phyloP scores from a whole-genome alignment of 1,140 invertebrate species.

The Plutomurus gul region DNA sequence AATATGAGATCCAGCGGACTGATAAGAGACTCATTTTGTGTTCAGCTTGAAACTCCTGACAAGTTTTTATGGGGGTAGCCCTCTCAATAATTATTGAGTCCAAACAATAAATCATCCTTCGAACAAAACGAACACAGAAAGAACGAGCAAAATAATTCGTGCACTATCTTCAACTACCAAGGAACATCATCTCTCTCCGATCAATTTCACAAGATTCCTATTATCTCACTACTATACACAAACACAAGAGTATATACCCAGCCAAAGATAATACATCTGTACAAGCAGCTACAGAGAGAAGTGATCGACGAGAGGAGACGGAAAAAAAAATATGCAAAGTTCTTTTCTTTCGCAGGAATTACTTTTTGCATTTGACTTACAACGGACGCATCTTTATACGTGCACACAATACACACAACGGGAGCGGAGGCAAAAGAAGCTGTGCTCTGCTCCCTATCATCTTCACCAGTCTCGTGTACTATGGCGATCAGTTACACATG shows the following conservation, averaged over 20 bases:
- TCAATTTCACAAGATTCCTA: not conserved
- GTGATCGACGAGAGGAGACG: not conserved
- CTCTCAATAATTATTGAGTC: slow-evolving; percentile 35
- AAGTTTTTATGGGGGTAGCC: slow-evolving; percentile 27
- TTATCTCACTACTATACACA: not conserved
- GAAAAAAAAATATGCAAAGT: slow-evolving; percentile 8
- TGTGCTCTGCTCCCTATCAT: too few species aligned
- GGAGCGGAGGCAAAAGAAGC: too few species aligned
- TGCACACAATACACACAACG: too few species aligned
- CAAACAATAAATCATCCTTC: slow-evolving; percentile 30
- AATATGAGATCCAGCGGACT: not conserved
- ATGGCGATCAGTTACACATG: too few species aligned
- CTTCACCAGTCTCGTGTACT: too few species aligned
- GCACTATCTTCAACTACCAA: not conserved
- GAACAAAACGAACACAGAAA: not conserved
- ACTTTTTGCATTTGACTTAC: too few species aligned
- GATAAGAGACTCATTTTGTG: slow-evolving; percentile 6
- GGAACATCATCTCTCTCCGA: not conserved
- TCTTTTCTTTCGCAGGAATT: not conserved
- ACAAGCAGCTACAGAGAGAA: not conserved
- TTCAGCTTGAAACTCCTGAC: slow-evolving; percentile 16
- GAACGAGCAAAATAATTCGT: slow-evolving; percentile 13
- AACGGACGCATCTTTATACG: too few species aligned
- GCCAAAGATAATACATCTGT: not conserved
- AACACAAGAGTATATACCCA: not conserved